A percentile compares a stretch with the other conserved stretches of the same genome.
Evolutionary conservation across 2,888 invertebrate genomes (phyloP).

Genomic region (Tribolium freemani): DNA sequence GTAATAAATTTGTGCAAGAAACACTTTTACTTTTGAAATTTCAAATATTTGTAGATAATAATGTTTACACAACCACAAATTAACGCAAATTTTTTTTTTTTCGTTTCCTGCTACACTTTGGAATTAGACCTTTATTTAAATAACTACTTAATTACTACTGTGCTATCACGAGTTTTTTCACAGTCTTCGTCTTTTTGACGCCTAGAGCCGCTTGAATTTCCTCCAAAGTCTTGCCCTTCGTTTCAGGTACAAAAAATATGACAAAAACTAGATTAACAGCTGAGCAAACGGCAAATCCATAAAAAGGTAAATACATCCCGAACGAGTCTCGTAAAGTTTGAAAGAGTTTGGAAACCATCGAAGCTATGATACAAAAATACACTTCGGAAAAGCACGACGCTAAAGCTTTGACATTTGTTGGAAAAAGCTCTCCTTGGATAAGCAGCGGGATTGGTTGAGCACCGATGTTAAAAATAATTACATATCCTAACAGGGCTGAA

Average conservation of each 20-base stretch:
- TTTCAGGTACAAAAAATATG: constrained; percentile 75
- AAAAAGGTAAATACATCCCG: constrained; percentile 77
- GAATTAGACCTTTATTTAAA: no score
- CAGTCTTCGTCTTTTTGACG: neutral
- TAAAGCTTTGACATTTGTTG: constrained; percentile 70
- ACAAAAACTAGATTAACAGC: constrained; percentile 75
- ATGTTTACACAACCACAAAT: no score
- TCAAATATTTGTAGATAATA: no score
- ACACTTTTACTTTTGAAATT: no score
- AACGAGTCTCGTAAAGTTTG: constrained; percentile 71
- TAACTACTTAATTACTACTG: no score
- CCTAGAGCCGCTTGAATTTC: constrained; percentile 72
- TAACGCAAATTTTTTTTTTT: no score
- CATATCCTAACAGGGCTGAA: constrained; percentile 67
- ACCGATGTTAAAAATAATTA: constrained; percentile 48
- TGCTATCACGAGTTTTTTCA: neutral
- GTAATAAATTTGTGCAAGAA: no score
- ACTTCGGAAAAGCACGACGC: constrained; percentile 72
- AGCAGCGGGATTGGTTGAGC: constrained; percentile 55
- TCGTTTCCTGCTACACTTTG: no score
- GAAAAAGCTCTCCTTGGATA: constrained; percentile 29
- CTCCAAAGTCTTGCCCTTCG: constrained; percentile 79
- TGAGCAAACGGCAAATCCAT: constrained; percentile 75
- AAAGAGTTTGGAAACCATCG: constrained; percentile 68
- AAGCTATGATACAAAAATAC: constrained; percentile 68